Base-by-base conservation (phyloP, 2,113 vertebrate genomes). In the Girardinichthys multiradiatus region DNA sequence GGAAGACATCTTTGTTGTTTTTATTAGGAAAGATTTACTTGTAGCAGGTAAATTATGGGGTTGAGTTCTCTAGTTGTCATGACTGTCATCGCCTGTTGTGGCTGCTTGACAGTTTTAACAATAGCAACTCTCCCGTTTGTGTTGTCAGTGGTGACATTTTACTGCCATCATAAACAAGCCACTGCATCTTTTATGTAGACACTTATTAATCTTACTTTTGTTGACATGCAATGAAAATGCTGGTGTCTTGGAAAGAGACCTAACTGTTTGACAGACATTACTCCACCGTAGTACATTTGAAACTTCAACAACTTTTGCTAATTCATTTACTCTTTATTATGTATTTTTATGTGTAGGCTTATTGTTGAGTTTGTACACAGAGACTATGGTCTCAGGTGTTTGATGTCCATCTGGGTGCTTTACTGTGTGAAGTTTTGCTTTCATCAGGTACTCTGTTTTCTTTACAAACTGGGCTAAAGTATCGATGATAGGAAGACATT, bases 1-100 rank as follows among this genome's bases (percentile, higher is more conserved):
- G 59, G 67, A 85, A 80, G 88, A 79, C 74, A 79, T 81, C 74
- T 86, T 82, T 59, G 64, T 28, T 3, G 15, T 77, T 87, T 87
- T 86, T 87, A 84, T 87, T 79, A 48, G 66, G 42, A 73, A 88
- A 85, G 86, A 91, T 78, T 86, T 81, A 76, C 71, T 87, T 63
- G 61, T 80, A 86, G 77, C 74, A 83, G 88, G 82, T 87, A 86
- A 87, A 91, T 87, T 85, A 85, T 27, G 58, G 73, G 80, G 72
- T 60, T 64, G 66, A 60, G 68, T 64, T 83, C 79, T 68, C 77
- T 70, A 35, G 68, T 76, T 79, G 79, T 57, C 80, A 78, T 12
- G 42, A n/a, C 79, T 89, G 82, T 80, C 64, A 77, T 0, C 4
- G 65, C 66, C 8, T 80, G 63, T 70, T 74, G 65, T 27, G 21